Evolutionary conservation across 2,888 invertebrate genomes (phyloP).

Genomic region (Dione juno): DNA sequence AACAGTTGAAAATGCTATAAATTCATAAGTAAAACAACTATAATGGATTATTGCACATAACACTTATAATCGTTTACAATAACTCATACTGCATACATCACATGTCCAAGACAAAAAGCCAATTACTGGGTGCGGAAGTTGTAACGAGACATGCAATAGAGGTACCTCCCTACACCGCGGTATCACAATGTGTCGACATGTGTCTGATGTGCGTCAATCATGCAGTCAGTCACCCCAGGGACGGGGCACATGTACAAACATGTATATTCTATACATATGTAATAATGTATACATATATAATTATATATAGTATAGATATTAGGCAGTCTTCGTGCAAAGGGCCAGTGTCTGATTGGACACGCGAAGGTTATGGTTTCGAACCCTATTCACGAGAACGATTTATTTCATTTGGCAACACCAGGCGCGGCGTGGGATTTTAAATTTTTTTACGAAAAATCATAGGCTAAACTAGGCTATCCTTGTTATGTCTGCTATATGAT

Average conservation of each 20-base stretch:
- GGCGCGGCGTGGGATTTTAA: too few relatives aligned
- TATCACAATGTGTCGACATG: not conserved
- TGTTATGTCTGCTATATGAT: too few relatives aligned
- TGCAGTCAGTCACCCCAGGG: conserved; percentile 8
- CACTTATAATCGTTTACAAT: not conserved
- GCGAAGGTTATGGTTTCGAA: not conserved
- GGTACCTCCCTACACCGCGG: not conserved
- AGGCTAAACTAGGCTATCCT: too few relatives aligned
- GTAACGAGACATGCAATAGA: conserved; percentile 12
- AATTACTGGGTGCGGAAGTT: conserved; percentile 11
- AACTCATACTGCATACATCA: not conserved
- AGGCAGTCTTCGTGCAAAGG: too few relatives aligned
- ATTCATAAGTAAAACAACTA: not conserved
- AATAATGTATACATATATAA: too few relatives aligned
- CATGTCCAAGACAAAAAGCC: not conserved
- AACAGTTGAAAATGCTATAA: not conserved
- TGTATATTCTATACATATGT: not conserved
- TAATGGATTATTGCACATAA: not conserved
- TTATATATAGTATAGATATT: too few relatives aligned
- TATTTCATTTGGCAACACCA: too few relatives aligned
- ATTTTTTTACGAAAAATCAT: too few relatives aligned
- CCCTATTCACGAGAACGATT: not conserved
- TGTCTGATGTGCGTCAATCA: conserved; percentile 16
- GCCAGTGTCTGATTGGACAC: not conserved
- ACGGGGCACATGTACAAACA: not conserved